A percentile compares a stretch with the other conserved stretches of the same genome.
Conservation (phyloP, 2,113 vertebrate genomes). For the Microcebus tavaratra region DNA sequence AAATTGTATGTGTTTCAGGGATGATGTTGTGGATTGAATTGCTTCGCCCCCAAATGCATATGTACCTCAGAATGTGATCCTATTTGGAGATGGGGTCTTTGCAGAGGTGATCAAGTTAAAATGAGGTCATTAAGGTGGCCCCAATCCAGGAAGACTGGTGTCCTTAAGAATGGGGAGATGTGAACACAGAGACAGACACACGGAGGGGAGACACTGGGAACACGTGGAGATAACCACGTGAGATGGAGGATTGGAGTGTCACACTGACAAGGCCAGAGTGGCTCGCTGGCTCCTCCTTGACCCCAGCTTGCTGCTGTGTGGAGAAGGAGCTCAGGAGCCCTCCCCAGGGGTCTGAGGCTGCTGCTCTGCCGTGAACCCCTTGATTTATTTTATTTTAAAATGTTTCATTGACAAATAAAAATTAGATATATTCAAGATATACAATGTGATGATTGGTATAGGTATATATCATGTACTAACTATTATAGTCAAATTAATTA, state of each 20-base stretch:
- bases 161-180: not conserved
- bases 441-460: not conserved
- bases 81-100: not conserved
- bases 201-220: not conserved
- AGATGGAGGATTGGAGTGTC: not conserved
- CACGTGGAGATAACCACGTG: fast-evolving
- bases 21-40: not conserved
- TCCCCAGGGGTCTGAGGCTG: not conserved
- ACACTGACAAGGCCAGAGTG: not conserved
- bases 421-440: not conserved
- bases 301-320: not conserved
- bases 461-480: not conserved
- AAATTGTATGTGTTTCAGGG: constrained; percentile 57
- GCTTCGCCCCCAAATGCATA: not conserved
- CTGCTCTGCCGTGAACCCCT: not conserved
- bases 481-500: not conserved
- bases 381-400: not conserved
- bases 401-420: not conserved
- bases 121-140: not conserved
- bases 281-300: no score
- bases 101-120: not conserved
- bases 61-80: not conserved
- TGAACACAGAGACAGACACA: not conserved
- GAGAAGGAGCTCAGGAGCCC: not conserved
- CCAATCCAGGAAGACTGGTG: not conserved